phyloP scores from a whole-genome alignment of 2,113 vertebrate genomes.

The Actenoides lindsayi region DNA sequence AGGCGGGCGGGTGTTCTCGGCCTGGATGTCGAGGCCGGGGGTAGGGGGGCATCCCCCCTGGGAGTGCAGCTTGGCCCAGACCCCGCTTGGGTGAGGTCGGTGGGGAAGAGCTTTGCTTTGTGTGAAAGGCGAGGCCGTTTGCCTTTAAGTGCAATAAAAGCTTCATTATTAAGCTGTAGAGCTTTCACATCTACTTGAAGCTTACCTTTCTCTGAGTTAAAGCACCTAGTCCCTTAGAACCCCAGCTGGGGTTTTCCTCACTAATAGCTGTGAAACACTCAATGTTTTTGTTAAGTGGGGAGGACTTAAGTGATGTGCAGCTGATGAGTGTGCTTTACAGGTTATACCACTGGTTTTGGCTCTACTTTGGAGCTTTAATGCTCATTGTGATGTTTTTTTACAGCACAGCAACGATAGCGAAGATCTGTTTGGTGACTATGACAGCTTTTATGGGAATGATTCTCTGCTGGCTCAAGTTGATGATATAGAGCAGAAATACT shows the following conservation, averaged over 20 bases:
- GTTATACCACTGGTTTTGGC: background rate
- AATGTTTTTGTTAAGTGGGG: rapidly evolving
- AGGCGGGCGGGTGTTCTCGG: rapidly evolving
- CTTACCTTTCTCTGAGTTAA: rapidly evolving
- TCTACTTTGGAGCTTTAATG: background rate
- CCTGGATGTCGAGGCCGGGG: rapidly evolving
- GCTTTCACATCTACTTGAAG: too few species aligned
- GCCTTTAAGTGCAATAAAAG: too few species aligned
- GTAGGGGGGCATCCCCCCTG: rapidly evolving
- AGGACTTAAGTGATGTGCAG: too few species aligned
- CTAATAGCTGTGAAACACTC: too few species aligned
- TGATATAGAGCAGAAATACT: conserved; percentile 68
- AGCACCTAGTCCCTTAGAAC: too few species aligned
- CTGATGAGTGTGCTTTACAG: rapidly evolving
- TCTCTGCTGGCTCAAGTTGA: conserved; percentile 84
- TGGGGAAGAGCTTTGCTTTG: too few species aligned
- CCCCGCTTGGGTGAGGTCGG: too few species aligned
- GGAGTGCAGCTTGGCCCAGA: rapidly evolving
- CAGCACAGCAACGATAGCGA: conserved; percentile 81
- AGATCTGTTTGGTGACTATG: conserved; percentile 88
- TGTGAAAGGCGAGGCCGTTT: background rate
- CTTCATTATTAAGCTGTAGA: too few species aligned
- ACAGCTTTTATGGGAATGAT: conserved; percentile 81
- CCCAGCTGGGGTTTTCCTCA: background rate
- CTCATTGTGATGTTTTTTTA: background rate